Conservation (phyloP, 2,888 invertebrate genomes). For the Calameuta pallipes region DNA sequence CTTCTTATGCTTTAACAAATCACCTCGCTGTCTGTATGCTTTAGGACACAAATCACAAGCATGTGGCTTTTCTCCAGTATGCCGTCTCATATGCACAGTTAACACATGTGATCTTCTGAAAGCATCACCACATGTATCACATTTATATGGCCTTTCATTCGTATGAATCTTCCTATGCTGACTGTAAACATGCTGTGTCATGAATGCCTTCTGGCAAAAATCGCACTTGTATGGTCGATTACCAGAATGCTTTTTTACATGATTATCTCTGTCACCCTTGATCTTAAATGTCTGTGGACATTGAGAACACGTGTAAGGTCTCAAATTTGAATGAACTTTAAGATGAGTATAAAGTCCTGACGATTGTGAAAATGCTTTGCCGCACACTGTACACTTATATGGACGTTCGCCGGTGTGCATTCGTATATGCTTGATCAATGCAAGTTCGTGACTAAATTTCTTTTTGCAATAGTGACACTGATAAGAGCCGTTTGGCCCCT, state of each 20-base stretch:
- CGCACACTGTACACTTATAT: conserved; percentile 19
- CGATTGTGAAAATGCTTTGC: conserved; percentile 30
- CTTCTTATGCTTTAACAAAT: conserved; percentile 29
- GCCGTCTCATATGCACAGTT: conserved; percentile 19
- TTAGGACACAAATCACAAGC: conserved; percentile 31
- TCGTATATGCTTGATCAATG: conserved; percentile 30
- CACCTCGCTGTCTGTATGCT: conserved; percentile 33
- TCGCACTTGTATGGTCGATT: conserved; percentile 36
- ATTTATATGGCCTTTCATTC: conserved; percentile 20
- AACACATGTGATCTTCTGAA: conserved; percentile 19
- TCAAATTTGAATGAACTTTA: conserved; percentile 29
- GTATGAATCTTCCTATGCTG: conserved; percentile 24
- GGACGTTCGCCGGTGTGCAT: conserved; percentile 30
- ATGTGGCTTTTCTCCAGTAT: conserved; percentile 28
- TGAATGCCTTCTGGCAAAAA: conserved; percentile 32
- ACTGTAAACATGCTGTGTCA: conserved; percentile 36
- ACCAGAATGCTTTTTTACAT: conserved; percentile 31
- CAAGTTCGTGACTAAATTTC: conserved; percentile 27
- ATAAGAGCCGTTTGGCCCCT: conserved; percentile 22
- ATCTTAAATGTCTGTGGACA: conserved; percentile 33
- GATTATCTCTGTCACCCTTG: conserved; percentile 34
- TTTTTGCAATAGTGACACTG: conserved; percentile 32
- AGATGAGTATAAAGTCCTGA: conserved; percentile 32
- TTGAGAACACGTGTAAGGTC: conserved; percentile 30
- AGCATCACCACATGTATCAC: conserved; percentile 19